phyloP scores from a whole-genome alignment of 2,797 vertebrate genomes.

The Heliangelus exortis region DNA sequence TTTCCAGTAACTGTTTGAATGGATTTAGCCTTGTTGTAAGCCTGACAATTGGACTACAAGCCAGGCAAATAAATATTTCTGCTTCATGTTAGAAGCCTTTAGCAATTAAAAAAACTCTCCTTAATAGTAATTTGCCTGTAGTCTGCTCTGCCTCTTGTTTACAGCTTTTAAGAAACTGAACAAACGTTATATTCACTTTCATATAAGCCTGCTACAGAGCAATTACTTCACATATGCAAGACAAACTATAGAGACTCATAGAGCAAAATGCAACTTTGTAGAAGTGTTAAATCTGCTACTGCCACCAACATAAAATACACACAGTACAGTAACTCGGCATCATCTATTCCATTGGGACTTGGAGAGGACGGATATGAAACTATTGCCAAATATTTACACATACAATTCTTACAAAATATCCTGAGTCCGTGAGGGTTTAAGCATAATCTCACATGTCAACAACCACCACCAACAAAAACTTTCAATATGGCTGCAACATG shows the following conservation, averaged over 20 bases:
- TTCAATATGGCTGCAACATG: slow-evolving; percentile 41
- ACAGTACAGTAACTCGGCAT: neutral
- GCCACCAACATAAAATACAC: slow-evolving; percentile 23
- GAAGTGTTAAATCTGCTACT: slow-evolving; percentile 42
- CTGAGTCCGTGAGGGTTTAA: slow-evolving; percentile 46
- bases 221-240: neutral
- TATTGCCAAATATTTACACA: slow-evolving; percentile 73
- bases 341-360: slow-evolving; percentile 34
- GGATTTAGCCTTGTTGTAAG: neutral
- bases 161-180: slow-evolving; percentile 16
- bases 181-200: neutral
- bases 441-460: slow-evolving; percentile 69
- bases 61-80: slow-evolving; percentile 27
- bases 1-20: slow-evolving; percentile 56
- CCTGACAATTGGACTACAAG: neutral
- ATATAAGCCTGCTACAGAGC: slow-evolving; percentile 9
- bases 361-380: slow-evolving; percentile 27
- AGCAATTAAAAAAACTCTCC: slow-evolving; percentile 35
- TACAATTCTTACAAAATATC: slow-evolving; percentile 70
- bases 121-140: neutral
- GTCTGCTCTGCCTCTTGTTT: neutral
- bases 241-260: slow-evolving; percentile 34
- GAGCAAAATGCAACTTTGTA: slow-evolving; percentile 2
- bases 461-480: slow-evolving; percentile 45
- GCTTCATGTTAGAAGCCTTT: neutral